phyloP scores from a whole-genome alignment of 2,888 invertebrate species.

The Dasysyrphus albostriatus region DNA sequence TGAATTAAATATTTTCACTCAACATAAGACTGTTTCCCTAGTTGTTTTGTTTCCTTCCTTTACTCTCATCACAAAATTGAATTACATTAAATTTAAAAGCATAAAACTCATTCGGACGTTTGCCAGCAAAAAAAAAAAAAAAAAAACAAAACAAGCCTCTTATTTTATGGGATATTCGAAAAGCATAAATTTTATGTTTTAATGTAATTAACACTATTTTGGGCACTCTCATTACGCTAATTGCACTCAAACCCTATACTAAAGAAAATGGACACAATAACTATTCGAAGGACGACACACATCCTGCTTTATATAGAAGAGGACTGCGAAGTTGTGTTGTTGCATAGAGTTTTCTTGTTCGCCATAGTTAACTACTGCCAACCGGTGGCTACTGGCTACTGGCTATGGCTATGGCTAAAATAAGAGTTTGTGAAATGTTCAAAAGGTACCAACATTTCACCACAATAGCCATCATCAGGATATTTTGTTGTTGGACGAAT shows the following conservation, averaged over 20 bases:
- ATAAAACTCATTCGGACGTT: conserved; percentile 48
- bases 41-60: not conserved
- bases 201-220: conserved; percentile 76
- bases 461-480: conserved; percentile 28
- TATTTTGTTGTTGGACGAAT: conserved; percentile 29
- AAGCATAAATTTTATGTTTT: conserved; percentile 73
- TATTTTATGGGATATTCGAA: conserved; percentile 71
- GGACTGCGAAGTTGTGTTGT: conserved; percentile 30
- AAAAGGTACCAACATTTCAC: conserved; percentile 45
- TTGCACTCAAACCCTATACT: conserved; percentile 58
- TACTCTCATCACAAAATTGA: conserved; percentile 11
- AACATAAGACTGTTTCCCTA: not conserved
- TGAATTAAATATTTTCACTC: not conserved
- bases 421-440: conserved; percentile 9
- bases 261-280: conserved; percentile 62
- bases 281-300: conserved; percentile 64
- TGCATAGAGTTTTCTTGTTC: not conserved
- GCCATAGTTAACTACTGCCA: conserved; percentile 69
- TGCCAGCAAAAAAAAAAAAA: conserved; percentile 42
- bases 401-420: not conserved
- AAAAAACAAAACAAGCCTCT: too few species aligned
- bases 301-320: conserved; percentile 11
- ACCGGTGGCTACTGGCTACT: not conserved
- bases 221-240: conserved; percentile 76
- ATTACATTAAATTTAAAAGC: conserved; percentile 8